phyloP scores from a whole-genome alignment of 2,113 vertebrate genomes.

The Spizaetus ornatus region DNA sequence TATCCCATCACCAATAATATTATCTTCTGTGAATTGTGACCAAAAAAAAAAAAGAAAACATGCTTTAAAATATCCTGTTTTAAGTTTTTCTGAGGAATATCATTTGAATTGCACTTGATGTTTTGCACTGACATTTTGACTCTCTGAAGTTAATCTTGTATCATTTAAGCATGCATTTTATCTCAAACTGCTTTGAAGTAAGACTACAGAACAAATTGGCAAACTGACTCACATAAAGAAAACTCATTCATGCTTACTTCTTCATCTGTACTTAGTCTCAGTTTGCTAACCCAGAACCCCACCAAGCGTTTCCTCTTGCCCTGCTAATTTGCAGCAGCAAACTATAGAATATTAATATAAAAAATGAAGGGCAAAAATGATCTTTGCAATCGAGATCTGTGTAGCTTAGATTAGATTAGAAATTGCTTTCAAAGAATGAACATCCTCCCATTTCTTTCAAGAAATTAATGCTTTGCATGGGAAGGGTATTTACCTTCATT shows the following conservation, averaged over 20 bases:
- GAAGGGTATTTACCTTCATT: background rate
- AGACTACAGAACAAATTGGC: background rate
- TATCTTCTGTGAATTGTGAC: constrained; percentile 62
- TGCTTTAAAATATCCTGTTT: background rate
- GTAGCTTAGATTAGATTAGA: background rate
- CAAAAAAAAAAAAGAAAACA: background rate
- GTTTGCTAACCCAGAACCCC: background rate
- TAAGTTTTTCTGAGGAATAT: background rate
- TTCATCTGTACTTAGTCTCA: background rate
- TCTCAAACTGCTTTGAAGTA: background rate
- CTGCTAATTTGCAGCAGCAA: background rate
- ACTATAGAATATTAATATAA: background rate
- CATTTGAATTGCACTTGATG: background rate
- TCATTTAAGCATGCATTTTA: background rate
- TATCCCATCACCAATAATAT: constrained; percentile 36
- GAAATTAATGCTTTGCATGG: background rate
- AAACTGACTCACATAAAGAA: background rate
- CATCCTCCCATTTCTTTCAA: background rate
- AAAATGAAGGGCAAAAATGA: background rate
- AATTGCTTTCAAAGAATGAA: background rate
- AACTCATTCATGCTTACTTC: background rate
- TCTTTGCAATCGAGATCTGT: background rate
- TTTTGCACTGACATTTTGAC: background rate
- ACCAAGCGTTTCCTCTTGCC: background rate
- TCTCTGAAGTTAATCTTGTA: background rate